Base-by-base conservation (phyloP, 2,797 vertebrate species). In the Helarctos malayanus region DNA sequence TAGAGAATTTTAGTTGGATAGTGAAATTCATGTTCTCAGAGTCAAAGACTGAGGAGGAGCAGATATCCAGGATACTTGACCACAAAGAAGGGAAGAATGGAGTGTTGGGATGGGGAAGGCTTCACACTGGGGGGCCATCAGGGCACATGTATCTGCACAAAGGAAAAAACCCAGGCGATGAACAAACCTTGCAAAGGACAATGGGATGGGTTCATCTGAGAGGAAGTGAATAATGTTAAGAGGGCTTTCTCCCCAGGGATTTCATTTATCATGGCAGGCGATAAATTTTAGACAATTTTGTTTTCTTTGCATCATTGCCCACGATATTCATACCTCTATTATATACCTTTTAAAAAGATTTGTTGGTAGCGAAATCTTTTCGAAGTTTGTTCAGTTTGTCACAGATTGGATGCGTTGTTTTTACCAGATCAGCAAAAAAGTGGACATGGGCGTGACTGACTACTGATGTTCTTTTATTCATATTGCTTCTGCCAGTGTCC, bases 21-120 rank as follows among this genome's bases (percentile, higher is more conserved):
- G 52, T 87, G 92, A 85, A 82, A 38, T 85, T 95, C 76, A 82
- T n/a, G 32, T 84, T 71, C 16, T 88, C 65, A 75, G 73, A 80
- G 15, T 89, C 57, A 79, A 57, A 91, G 45, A 38, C 47, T 2
- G 47, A 91, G 76, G 80, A 81, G 45, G 27, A 56, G 35, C 41
- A 71, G 59, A 59, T 27, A 21, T 45, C 78, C 82, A 59, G 80
- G 59, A 59, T 18, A 56, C 32, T 41, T 63, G 89, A 29, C 54
- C 38, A 29, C 29, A 82, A 57, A 19, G 57, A 90, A 85, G 49
- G 79, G 59, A 32, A 76, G 41, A 45, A 41, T 49, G 73, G 73
- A 41, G 8, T 76, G 27, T 49, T 76, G 45, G 45, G 45, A 29
- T 49, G 73, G 27, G 73, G 27, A 1, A 18, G 35, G 23, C 56